These are phyloP conservation scores for Eutrigla gurnardus DNA, from an alignment of 2,797 vertebrate species.

Conservation along the genomic window DNA sequence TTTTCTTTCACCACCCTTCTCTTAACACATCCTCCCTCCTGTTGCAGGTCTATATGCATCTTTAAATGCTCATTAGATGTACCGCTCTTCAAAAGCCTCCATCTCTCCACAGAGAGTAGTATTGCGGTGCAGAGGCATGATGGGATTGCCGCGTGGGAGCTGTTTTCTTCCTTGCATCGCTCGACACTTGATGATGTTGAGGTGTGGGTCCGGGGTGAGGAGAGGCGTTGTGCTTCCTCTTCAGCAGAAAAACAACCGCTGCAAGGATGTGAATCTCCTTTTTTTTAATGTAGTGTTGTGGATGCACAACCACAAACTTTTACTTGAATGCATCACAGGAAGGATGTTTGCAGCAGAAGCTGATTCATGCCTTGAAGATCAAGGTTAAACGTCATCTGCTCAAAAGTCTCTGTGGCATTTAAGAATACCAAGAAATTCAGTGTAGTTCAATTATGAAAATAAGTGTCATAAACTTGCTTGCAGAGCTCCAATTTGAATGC, in stretches of 20 bases:
- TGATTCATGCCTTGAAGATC: background rate
- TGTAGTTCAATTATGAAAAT: too few relatives aligned
- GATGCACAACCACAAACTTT: background rate
- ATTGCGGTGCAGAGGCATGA: conserved; percentile 28
- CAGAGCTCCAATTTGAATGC: too few relatives aligned
- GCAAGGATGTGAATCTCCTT: conserved; percentile 12
- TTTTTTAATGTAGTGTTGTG: background rate
- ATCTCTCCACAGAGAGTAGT: conserved; percentile 23
- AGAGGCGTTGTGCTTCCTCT: conserved; percentile 12
- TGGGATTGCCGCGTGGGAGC: conserved; percentile 25
- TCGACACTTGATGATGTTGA: conserved; percentile 6
- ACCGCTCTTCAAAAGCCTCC: background rate
- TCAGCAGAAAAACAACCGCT: conserved; percentile 15
- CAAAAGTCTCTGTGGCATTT: background rate
- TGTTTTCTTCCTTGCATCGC: background rate
- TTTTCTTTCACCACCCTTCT: too few relatives aligned
- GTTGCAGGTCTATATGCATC: conserved; percentile 37
- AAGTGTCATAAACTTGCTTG: too few relatives aligned
- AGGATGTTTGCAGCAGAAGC: background rate
- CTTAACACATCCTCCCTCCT: background rate
- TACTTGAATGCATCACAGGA: too few relatives aligned
- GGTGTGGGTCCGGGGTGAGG: conserved; percentile 11
- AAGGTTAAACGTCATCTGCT: background rate
- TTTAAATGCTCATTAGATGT: conserved; percentile 38
- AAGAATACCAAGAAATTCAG: background rate